phyloP scores from a whole-genome alignment of 64 coral and sea anemone genomes.

The Hydrozoanthus tunicans region DNA sequence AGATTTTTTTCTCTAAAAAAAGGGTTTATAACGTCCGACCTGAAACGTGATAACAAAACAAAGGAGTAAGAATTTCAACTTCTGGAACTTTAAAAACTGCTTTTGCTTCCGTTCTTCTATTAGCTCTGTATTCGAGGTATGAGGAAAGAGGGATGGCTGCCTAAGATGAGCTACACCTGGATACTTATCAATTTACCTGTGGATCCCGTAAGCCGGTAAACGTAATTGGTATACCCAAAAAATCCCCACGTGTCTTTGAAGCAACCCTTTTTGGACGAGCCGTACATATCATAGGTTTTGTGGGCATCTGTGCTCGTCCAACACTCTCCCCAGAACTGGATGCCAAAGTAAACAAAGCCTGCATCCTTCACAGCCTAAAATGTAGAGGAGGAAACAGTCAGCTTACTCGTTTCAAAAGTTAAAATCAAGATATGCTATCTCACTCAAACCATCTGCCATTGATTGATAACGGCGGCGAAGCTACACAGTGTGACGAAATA shows the following conservation, averaged over 20 bases:
- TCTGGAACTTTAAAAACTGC: too few relatives aligned
- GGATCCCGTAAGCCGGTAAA: neutral
- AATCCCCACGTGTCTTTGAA: neutral
- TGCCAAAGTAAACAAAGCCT: slow-evolving; percentile 17
- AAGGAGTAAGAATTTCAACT: too few relatives aligned
- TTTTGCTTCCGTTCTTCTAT: too few relatives aligned
- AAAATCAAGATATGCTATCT: neutral
- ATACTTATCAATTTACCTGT: neutral
- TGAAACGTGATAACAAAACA: too few relatives aligned
- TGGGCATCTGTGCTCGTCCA: neutral
- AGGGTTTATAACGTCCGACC: too few relatives aligned
- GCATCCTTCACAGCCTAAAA: neutral
- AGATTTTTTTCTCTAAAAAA: too few relatives aligned
- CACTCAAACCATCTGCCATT: too few relatives aligned
- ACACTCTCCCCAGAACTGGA: slow-evolving; percentile 15
- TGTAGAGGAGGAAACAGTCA: neutral
- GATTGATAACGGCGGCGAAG: too few relatives aligned
- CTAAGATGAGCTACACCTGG: too few relatives aligned
- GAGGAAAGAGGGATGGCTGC: too few relatives aligned
- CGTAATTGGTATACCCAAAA: neutral
- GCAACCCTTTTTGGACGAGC: neutral
- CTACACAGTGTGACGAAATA: too few relatives aligned
- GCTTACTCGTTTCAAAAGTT: neutral
- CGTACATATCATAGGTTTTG: neutral
- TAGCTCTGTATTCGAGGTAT: too few relatives aligned